A percentile compares a stretch with the other conserved stretches of the same genome.
Evolutionary conservation across 2,113 vertebrate genomes (phyloP).

Genomic region (Dryoscopus gambensis): DNA sequence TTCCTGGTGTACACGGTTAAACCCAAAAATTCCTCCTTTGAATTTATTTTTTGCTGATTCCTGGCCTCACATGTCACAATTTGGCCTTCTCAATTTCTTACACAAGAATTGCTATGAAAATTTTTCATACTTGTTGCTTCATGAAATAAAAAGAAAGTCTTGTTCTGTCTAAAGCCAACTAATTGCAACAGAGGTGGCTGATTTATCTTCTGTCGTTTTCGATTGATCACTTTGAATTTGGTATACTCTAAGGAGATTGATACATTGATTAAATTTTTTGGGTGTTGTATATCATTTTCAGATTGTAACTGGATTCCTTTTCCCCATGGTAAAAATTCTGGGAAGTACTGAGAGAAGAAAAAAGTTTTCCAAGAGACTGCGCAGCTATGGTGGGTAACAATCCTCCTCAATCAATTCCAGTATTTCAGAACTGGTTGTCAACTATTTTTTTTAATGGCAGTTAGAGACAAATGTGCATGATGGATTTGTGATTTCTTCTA

Average conservation of each 20-base stretch:
- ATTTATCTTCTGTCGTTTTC: conserved; percentile 66
- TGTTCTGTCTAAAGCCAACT: background rate
- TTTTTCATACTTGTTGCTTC: background rate
- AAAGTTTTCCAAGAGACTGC: background rate
- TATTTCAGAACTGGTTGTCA: conserved; percentile 41
- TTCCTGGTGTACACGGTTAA: background rate
- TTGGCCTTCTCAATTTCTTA: background rate
- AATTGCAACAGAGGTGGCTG: conserved; percentile 16
- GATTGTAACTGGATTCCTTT: conserved; percentile 7
- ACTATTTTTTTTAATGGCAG: background rate
- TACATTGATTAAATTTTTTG: conserved; percentile 23
- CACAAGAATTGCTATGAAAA: background rate
- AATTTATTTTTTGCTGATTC: background rate
- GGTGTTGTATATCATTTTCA: background rate
- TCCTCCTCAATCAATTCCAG: background rate
- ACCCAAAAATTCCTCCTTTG: background rate
- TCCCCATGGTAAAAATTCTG: conserved; percentile 20
- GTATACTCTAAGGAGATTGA: conserved; percentile 28
- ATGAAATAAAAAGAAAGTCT: background rate
- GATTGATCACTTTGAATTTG: conserved; percentile 62
- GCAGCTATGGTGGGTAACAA: background rate
- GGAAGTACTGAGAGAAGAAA: conserved; percentile 18
- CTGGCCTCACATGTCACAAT: background rate
- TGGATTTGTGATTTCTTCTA: background rate
- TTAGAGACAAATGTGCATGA: conserved; percentile 1